phyloP scores from a whole-genome alignment of 2,113 vertebrate genomes.

The Madoqua kirkii region DNA sequence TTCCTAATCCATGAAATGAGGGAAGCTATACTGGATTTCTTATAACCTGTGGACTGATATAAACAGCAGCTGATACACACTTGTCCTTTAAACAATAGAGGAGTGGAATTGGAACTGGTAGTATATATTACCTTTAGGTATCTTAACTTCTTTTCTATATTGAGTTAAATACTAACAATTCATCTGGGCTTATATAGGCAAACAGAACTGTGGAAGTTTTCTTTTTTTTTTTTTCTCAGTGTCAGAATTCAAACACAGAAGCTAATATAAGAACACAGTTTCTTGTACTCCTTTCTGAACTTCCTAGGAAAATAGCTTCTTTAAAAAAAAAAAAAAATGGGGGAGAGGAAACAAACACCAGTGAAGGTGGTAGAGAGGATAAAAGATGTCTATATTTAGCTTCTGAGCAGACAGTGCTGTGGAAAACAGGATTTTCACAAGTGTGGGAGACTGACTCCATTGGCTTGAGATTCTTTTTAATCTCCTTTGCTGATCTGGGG shows the following conservation, averaged over 20 bases:
- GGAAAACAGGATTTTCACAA: background rate
- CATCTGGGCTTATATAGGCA: background rate
- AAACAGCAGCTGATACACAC: background rate
- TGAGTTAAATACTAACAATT: background rate
- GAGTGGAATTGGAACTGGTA: background rate
- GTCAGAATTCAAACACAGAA: slow-evolving; percentile 1
- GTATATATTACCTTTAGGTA: background rate
- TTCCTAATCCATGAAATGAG: slow-evolving; percentile 12
- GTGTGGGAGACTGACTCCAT: background rate
- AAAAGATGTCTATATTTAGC: background rate
- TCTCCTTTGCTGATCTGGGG: background rate
- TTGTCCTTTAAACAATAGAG: slow-evolving; percentile 3
- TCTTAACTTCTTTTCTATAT: background rate
- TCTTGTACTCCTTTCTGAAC: background rate
- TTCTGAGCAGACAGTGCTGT: background rate
- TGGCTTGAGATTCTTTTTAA: background rate
- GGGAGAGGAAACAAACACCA: background rate
- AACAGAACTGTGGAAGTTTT: background rate
- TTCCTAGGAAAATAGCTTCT: background rate
- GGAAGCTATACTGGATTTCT: background rate
- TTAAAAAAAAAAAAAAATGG: background rate
- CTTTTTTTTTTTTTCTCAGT: background rate
- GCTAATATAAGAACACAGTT: background rate
- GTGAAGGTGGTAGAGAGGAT: background rate
- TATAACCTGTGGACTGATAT: background rate